These are phyloP conservation scores for Leptopilina clavipes DNA, from an alignment of 1,140 invertebrate species.

Conservation along the genomic window DNA sequence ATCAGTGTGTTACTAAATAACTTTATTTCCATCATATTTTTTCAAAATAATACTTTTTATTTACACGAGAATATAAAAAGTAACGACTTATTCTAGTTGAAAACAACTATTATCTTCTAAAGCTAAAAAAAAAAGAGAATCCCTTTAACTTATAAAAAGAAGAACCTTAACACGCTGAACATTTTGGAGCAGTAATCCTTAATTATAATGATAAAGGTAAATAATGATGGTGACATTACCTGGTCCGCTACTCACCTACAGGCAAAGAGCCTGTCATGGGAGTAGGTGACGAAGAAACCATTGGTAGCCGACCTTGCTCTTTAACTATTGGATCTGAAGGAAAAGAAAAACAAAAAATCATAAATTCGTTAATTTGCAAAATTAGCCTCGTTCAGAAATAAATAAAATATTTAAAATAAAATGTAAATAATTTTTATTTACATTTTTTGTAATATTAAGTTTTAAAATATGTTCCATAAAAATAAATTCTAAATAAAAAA, in stretches of 20 bases:
- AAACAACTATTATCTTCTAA: background rate
- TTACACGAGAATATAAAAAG: constrained; percentile 12
- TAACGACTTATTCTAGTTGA: background rate
- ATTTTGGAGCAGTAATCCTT: constrained; percentile 17
- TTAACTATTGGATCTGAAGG: constrained; percentile 91
- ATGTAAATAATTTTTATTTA: no score
- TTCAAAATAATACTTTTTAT: constrained; percentile 10
- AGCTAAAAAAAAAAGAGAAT: background rate
- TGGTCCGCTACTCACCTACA: constrained; percentile 80
- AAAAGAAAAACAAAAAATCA: no score
- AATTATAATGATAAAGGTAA: constrained; percentile 63
- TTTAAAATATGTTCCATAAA: no score
- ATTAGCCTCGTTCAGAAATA: background rate
- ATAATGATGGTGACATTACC: constrained; percentile 74
- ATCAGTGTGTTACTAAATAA: constrained; percentile 1
- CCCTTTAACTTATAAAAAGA: background rate
- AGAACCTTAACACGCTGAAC: constrained; percentile 11
- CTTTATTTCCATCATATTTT: background rate
- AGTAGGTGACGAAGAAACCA: constrained; percentile 82
- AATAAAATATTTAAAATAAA: constrained; percentile 1
- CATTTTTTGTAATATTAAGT: no score
- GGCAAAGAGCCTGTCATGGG: constrained; percentile 81
- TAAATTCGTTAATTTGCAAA: constrained; percentile 37
- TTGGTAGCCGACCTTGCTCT: constrained; percentile 85
- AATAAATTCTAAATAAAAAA: no score